A percentile compares a stretch with the other conserved stretches of the same genome.
Conservation (phyloP, 1,140 invertebrate genomes). For the Eueides isabella region DNA sequence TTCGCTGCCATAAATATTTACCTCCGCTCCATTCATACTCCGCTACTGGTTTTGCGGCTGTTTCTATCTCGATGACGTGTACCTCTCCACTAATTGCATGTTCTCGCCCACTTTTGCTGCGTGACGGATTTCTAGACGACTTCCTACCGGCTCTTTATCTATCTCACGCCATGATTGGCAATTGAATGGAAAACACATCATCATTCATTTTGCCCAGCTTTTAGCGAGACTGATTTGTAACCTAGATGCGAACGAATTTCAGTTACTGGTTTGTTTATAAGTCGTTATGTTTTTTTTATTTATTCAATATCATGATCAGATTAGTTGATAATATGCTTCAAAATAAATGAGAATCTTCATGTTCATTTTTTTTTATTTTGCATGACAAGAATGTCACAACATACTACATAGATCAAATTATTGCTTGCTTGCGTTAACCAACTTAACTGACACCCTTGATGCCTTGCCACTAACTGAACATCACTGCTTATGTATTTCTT, state of each 20-base stretch:
- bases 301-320: neutral
- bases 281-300: neutral
- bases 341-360: neutral
- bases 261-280: constrained; percentile 1
- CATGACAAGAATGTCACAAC: constrained; percentile 46
- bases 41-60: constrained; percentile 40
- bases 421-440: constrained; percentile 70
- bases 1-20: constrained; percentile 19
- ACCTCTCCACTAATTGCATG: constrained; percentile 59
- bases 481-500: constrained; percentile 76
- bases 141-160: constrained; percentile 56
- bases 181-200: constrained; percentile 55
- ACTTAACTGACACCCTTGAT: constrained; percentile 68
- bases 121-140: constrained; percentile 58
- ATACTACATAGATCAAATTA: constrained; percentile 39
- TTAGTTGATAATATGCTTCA: neutral
- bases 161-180: constrained; percentile 60
- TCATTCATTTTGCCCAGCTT: constrained; percentile 45
- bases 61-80: constrained; percentile 67
- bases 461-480: constrained; percentile 80
- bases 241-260: constrained; percentile 36
- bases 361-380: constrained; percentile 38
- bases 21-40: constrained; percentile 53
- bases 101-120: constrained; percentile 62
- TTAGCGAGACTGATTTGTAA: constrained; percentile 54